Conservation (phyloP, 2,888 invertebrate genomes). For the Liopterus haemorrhoidalis region DNA sequence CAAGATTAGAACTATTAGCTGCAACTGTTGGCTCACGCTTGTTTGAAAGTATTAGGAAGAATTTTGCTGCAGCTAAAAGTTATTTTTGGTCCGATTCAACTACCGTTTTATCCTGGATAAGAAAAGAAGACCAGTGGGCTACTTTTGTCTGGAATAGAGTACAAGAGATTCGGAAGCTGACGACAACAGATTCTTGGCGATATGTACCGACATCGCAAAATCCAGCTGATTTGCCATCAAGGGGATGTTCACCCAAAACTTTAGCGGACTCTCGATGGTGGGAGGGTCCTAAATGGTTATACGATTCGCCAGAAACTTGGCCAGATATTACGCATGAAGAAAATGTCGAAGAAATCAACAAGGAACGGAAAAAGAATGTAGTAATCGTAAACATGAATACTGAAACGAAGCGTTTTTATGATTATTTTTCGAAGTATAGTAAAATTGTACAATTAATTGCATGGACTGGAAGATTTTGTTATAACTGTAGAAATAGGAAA, state of each 20-base stretch:
- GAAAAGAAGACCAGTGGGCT: constrained; percentile 27
- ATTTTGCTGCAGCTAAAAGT: constrained; percentile 18
- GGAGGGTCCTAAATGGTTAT: constrained; percentile 36
- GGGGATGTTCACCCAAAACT: constrained; percentile 33
- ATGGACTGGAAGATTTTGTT: constrained; percentile 19
- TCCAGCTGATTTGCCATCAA: constrained; percentile 35
- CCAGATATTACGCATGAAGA: constrained; percentile 26
- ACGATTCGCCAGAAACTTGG: constrained; percentile 29
- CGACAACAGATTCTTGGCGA: constrained; percentile 28
- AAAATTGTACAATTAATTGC: constrained; percentile 28
- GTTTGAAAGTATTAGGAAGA: constrained; percentile 16
- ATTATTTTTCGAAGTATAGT: constrained; percentile 25
- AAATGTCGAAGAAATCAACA: constrained; percentile 16
- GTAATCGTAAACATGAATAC: constrained; percentile 9
- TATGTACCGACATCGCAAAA: constrained; percentile 35
- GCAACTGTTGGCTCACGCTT: constrained; percentile 33
- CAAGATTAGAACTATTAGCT: constrained; percentile 36
- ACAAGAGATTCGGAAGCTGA: constrained; percentile 31
- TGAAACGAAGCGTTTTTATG: not conserved
- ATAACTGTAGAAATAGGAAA: constrained; percentile 4
- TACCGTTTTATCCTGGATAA: constrained; percentile 33
- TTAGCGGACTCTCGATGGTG: no score
- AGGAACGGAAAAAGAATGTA: constrained; percentile 13
- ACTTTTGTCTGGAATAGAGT: constrained; percentile 34
- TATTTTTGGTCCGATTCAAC: constrained; percentile 33